phyloP scores from a whole-genome alignment of 92 coral and sea anemone genomes.

The Porites evermanni region DNA sequence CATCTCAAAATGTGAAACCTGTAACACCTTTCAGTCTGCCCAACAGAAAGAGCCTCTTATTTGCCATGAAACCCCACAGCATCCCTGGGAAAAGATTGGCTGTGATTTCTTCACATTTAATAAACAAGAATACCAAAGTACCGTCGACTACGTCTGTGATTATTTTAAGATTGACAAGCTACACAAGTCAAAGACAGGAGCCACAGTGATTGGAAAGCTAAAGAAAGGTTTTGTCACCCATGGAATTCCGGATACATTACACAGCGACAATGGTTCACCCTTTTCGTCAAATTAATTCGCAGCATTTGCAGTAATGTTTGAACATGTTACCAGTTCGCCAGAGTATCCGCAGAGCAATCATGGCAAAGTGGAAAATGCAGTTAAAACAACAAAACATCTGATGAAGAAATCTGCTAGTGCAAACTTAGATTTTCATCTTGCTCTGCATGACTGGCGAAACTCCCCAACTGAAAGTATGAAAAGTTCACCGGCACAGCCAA shows the following conservation, averaged over 20 bases:
- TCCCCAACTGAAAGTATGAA: slow-evolving; percentile 35
- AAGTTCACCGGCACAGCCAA: slow-evolving; percentile 33
- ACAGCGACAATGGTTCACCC: slow-evolving; percentile 58
- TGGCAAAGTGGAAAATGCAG: slow-evolving; percentile 53
- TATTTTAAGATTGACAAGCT: slow-evolving; percentile 55
- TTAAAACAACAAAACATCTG: slow-evolving; percentile 41
- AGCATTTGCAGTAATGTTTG: slow-evolving; percentile 40
- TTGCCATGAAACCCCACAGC: slow-evolving; percentile 30
- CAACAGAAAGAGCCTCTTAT: slow-evolving; percentile 61
- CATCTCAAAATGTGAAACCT: slow-evolving; percentile 53
- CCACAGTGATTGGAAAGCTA: slow-evolving; percentile 39
- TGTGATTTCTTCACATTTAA: slow-evolving; percentile 51
- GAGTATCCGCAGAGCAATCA: slow-evolving; percentile 52
- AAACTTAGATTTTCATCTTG: slow-evolving; percentile 35
- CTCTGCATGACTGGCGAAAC: slow-evolving; percentile 33
- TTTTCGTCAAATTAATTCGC: slow-evolving; percentile 36
- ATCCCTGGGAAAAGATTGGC: slow-evolving; percentile 58
- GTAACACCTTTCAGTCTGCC: slow-evolving; percentile 31
- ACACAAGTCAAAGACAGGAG: slow-evolving; percentile 51
- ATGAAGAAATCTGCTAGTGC: slow-evolving; percentile 24
- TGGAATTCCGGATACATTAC: slow-evolving; percentile 48
- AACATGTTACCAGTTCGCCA: slow-evolving; percentile 52
- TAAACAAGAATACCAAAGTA: slow-evolving; percentile 38
- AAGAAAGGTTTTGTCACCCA: slow-evolving; percentile 58
- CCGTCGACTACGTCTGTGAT: slow-evolving; percentile 56